These are phyloP conservation scores for Pseudococcus viburni DNA, from an alignment of 2,888 invertebrate species.

Conservation along the genomic window DNA sequence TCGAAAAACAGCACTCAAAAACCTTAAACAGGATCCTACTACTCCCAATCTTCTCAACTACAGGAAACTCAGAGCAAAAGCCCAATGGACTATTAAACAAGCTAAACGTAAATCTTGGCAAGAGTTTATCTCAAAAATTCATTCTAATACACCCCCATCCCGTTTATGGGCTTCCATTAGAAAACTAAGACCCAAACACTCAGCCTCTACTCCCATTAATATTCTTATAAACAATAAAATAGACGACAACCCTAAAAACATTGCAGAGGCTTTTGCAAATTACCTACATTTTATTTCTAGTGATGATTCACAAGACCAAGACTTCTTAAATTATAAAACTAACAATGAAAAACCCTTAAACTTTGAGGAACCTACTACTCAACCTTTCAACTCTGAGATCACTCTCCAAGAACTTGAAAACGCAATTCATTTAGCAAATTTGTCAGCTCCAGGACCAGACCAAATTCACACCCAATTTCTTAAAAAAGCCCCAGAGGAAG, in stretches of 20 bases:
- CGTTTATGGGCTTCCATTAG: neutral
- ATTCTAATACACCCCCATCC: neutral
- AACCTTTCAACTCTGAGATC: too few species aligned
- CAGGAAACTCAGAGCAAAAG: too few species aligned
- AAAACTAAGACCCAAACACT: neutral
- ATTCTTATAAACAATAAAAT: neutral
- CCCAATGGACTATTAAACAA: too few species aligned
- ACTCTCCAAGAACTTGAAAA: too few species aligned
- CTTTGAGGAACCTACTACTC: too few species aligned
- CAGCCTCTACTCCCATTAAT: neutral
- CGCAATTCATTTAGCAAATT: neutral
- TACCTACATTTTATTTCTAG: neutral
- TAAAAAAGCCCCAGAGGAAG: neutral
- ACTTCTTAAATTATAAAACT: neutral
- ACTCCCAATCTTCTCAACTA: too few species aligned
- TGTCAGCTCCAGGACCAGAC: conserved; percentile 23
- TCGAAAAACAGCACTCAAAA: neutral
- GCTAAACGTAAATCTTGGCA: too few species aligned
- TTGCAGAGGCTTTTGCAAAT: neutral
- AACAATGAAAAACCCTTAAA: too few species aligned
- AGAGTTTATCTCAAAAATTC: neutral
- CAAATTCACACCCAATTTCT: neutral
- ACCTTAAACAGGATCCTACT: neutral
- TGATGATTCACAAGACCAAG: neutral
- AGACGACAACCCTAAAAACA: neutral